Conservation (phyloP, 2,797 vertebrate species). For the Mormyrus proboscirostris region DNA sequence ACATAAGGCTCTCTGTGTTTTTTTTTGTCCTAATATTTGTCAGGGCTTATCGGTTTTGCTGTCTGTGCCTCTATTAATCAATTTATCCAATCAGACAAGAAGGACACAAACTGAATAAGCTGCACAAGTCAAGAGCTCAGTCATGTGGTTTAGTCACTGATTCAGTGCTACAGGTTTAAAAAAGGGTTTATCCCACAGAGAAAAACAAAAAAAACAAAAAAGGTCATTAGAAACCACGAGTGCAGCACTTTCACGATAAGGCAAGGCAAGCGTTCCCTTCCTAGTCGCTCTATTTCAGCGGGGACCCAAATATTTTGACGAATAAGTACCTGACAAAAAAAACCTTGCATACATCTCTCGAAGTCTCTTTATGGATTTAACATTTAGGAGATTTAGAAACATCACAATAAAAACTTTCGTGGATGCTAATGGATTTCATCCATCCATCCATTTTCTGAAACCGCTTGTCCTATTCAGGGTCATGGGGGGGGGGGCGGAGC, state of each 20-base stretch:
- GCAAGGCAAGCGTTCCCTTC: not conserved
- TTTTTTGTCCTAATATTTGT: not conserved
- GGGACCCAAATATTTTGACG: not conserved
- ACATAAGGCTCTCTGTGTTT: not conserved
- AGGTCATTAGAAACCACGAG: not conserved
- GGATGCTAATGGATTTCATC: not conserved
- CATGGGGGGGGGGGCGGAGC: not conserved
- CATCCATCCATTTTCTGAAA: not conserved
- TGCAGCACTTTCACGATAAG: constrained; percentile 12
- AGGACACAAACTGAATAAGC: not conserved
- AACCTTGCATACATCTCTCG: not conserved
- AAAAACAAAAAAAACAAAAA: not conserved
- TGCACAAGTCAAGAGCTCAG: not conserved
- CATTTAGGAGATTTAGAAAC: not conserved
- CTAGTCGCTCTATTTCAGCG: not conserved
- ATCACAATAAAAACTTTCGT: not conserved
- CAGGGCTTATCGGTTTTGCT: not conserved
- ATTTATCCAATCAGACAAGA: not conserved
- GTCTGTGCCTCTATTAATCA: not conserved
- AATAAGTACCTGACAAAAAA: not conserved
- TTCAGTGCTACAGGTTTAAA: not conserved
- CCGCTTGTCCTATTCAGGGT: not conserved
- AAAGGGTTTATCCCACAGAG: not conserved
- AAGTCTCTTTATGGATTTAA: not conserved
- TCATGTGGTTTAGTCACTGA: not conserved